Conservation (phyloP, 2,113 vertebrate genomes). For the Nothoprocta perdicaria region DNA sequence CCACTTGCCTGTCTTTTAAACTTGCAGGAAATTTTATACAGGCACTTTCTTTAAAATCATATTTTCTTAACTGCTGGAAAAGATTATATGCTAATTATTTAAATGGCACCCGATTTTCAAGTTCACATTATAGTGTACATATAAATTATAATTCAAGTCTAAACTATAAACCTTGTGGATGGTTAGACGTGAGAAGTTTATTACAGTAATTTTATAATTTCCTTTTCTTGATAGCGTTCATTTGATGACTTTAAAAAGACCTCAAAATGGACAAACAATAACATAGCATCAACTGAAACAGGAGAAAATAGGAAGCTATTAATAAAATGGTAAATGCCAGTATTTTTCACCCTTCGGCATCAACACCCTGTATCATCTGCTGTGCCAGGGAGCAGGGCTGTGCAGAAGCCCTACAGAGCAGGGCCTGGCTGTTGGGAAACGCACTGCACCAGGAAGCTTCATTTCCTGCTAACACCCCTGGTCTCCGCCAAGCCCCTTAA, state of each 20-base stretch:
- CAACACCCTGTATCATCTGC: not conserved
- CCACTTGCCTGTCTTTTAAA: not conserved
- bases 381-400: not conserved
- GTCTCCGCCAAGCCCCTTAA: not conserved
- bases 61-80: not conserved
- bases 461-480: not conserved
- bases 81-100: not conserved
- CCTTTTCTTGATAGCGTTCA: not conserved
- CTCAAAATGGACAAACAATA: not conserved
- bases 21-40: not conserved
- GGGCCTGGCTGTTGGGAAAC: not conserved
- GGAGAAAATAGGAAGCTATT: not conserved
- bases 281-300: not conserved
- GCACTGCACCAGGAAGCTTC: not conserved
- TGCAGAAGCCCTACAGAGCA: not conserved
- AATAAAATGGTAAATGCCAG: not conserved
- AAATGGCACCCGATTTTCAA: not conserved
- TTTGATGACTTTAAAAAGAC: not conserved
- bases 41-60: not conserved
- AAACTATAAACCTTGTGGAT: not conserved
- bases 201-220: not conserved
- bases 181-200: not conserved
- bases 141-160: not conserved
- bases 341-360: not conserved
- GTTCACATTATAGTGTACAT: not conserved